Percentiles rank a stretch among this genome's conserved stretches.
phyloP scores from a whole-genome alignment of 2,797 vertebrate species.

The Iguana delicatissima region DNA sequence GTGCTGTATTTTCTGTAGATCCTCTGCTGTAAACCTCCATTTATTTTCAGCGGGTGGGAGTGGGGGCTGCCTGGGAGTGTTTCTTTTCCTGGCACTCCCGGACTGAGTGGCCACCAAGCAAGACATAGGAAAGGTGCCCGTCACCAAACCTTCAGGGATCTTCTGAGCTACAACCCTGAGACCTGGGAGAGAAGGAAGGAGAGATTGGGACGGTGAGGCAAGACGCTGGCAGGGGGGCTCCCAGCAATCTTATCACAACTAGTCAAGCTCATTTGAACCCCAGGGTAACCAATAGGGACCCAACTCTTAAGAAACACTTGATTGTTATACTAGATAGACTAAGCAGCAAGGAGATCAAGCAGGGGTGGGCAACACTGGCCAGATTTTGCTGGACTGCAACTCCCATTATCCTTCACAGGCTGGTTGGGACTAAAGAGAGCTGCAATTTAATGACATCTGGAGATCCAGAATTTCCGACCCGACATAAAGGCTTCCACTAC shows the following conservation, averaged over 20 bases:
- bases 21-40: constrained; percentile 88
- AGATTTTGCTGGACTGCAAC: no score
- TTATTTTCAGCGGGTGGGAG: constrained; percentile 80
- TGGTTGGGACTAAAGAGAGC: background rate
- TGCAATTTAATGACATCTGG: background rate
- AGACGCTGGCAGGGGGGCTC: background rate
- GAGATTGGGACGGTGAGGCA: background rate
- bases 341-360: background rate
- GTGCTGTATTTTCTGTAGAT: constrained; percentile 86
- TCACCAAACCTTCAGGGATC: constrained; percentile 90
- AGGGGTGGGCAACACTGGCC: no score
- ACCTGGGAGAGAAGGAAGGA: constrained; percentile 77
- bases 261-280: background rate
- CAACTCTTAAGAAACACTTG: no score
- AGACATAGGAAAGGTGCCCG: constrained; percentile 84
- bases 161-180: constrained; percentile 92
- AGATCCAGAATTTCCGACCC: background rate
- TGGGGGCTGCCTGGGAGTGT: constrained; percentile 24
- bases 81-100: constrained; percentile 69
- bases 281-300: background rate
- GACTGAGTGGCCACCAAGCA: constrained; percentile 77
- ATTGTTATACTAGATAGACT: background rate
- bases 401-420: no score
- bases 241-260: background rate
- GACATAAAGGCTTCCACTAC: background rate